Percentiles rank a stretch among this genome's conserved stretches.
phyloP scores from a whole-genome alignment of 2,797 vertebrate species.

The Leptatherina wallacei region DNA sequence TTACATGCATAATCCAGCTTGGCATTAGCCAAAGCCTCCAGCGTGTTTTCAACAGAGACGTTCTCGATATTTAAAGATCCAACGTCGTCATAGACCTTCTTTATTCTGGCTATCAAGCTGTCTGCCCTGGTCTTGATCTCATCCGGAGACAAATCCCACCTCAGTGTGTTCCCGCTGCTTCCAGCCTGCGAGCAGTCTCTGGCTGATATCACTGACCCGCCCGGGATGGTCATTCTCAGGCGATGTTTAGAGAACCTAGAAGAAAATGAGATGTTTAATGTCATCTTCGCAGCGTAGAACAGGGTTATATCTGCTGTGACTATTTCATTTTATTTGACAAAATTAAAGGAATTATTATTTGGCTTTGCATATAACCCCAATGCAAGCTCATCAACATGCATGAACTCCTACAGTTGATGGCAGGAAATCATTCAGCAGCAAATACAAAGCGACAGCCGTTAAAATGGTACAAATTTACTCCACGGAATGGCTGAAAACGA shows the following conservation, averaged over 20 bases:
- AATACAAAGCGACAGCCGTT: no score
- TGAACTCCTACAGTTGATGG: background rate
- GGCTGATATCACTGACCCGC: slow-evolving; percentile 64
- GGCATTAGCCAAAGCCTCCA: slow-evolving; percentile 85
- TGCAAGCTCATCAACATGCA: background rate
- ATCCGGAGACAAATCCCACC: slow-evolving; percentile 92
- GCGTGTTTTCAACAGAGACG: slow-evolving; percentile 89
- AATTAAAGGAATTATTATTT: background rate
- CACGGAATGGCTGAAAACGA: no score
- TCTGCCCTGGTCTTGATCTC: slow-evolving; percentile 86
- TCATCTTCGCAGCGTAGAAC: background rate
- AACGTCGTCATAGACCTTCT: slow-evolving; percentile 85
- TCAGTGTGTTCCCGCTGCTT: slow-evolving; percentile 76
- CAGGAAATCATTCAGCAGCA: background rate
- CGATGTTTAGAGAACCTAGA: slow-evolving; percentile 54
- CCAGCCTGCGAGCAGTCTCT: slow-evolving; percentile 71
- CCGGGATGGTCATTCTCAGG: slow-evolving; percentile 87
- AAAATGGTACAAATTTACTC: background rate
- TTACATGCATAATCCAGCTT: slow-evolving; percentile 91
- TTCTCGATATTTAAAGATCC: slow-evolving; percentile 82
- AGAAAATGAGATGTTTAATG: background rate
- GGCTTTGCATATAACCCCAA: background rate
- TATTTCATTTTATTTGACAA: no score
- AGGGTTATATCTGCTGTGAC: background rate
- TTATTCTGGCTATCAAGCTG: slow-evolving; percentile 86